Percentiles rank a stretch among this genome's conserved stretches.
Evolutionary conservation across 2,888 invertebrate species (phyloP).

Genomic region (Bruchidius siliquastri): DNA sequence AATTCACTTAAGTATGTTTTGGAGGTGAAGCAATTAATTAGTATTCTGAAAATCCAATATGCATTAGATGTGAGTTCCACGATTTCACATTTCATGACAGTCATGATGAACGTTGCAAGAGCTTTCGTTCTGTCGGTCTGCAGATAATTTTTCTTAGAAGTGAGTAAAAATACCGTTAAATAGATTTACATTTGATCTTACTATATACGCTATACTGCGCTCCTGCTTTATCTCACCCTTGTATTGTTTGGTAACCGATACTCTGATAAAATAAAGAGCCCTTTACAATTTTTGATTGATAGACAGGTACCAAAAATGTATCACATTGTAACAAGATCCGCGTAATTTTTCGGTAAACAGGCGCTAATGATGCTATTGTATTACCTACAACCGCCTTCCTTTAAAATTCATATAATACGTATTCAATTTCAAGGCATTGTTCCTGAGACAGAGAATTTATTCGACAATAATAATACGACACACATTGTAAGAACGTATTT

Average conservation of each 20-base stretch:
- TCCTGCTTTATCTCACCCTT: neutral
- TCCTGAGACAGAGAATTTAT: neutral
- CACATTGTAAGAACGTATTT: neutral
- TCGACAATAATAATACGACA: neutral
- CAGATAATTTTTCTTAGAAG: too few relatives aligned
- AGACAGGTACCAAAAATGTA: neutral
- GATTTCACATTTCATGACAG: too few relatives aligned
- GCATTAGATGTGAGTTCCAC: too few relatives aligned
- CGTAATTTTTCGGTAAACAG: slow-evolving; percentile 1
- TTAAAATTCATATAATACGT: neutral
- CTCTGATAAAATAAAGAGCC: neutral
- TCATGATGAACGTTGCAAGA: too few relatives aligned
- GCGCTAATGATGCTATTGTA: slow-evolving; percentile 7
- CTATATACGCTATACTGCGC: too few relatives aligned
- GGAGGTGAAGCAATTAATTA: too few relatives aligned
- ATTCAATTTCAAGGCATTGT: neutral
- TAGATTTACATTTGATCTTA: too few relatives aligned
- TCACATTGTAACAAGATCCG: slow-evolving; percentile 7
- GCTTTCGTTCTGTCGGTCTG: too few relatives aligned
- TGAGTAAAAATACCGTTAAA: too few relatives aligned
- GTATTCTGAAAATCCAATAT: too few relatives aligned
- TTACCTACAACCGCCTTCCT: neutral
- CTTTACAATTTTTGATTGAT: neutral
- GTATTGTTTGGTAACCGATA: neutral
- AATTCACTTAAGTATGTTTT: too few relatives aligned